phyloP scores from a whole-genome alignment of 2,888 invertebrate species.

The Alloplasta piceator region DNA sequence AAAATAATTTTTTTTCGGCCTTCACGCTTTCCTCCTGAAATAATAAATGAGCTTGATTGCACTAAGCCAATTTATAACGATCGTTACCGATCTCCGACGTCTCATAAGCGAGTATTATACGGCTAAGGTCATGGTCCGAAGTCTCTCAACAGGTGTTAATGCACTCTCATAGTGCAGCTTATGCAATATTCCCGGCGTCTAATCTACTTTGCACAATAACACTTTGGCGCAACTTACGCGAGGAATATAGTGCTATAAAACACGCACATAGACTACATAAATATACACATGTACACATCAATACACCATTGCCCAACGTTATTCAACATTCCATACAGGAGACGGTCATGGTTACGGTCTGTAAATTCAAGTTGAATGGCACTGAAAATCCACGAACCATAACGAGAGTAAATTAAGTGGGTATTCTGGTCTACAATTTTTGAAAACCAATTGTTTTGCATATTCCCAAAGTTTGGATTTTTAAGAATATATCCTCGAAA shows the following conservation, averaged over 20 bases:
- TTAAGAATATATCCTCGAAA: too few relatives aligned
- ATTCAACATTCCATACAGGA: constrained; percentile 31
- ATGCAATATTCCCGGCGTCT: constrained; percentile 40
- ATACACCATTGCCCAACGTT: constrained; percentile 12
- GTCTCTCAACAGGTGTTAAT: constrained; percentile 23
- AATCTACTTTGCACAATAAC: constrained; percentile 53
- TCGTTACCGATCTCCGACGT: neutral
- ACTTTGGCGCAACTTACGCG: constrained; percentile 20
- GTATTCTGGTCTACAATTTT: too few relatives aligned
- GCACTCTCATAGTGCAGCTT: constrained; percentile 38
- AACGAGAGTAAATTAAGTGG: neutral
- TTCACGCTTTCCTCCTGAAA: too few relatives aligned
- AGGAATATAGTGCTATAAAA: constrained; percentile 3
- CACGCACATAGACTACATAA: constrained; percentile 20
- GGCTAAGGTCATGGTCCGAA: constrained; percentile 55
- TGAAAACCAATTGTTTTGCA: too few relatives aligned
- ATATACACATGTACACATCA: constrained; percentile 1
- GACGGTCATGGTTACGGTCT: constrained; percentile 49
- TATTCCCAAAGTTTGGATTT: too few relatives aligned
- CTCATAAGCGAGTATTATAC: constrained; percentile 11
- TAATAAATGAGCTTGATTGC: too few relatives aligned
- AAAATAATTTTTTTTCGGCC: too few relatives aligned
- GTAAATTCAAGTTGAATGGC: constrained; percentile 51
- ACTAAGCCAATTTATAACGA: constrained; percentile 2
- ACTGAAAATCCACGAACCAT: neutral